Conservation (phyloP, 2,113 vertebrate genomes). For the Tetrax tetrax region DNA sequence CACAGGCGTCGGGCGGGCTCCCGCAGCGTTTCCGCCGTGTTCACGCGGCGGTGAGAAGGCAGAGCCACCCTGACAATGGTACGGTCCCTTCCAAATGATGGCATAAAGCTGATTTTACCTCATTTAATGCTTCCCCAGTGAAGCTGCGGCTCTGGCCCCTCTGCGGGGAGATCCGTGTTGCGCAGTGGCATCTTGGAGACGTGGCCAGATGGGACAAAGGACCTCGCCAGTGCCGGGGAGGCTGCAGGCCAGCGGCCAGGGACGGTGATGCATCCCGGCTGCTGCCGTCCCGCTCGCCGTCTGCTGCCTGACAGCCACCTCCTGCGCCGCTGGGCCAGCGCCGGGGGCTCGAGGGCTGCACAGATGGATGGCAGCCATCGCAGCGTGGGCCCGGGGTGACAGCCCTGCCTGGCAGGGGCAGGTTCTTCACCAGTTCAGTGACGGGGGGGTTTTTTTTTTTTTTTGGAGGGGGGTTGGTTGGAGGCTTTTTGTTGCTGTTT, state of each 20-base stretch:
- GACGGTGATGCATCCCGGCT: neutral
- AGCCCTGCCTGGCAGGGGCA: neutral
- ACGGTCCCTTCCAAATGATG: neutral
- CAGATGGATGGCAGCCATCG: neutral
- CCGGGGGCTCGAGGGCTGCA: neutral
- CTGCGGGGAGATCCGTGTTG: neutral
- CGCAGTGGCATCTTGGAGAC: rapidly evolving
- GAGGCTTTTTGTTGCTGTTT: neutral
- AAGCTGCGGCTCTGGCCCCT: neutral
- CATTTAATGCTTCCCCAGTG: rapidly evolving
- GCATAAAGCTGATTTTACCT: neutral
- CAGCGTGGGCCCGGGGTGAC: neutral
- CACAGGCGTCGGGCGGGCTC: rapidly evolving
- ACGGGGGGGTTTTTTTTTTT: neutral
- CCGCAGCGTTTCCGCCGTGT: rapidly evolving
- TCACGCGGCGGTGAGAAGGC: rapidly evolving
- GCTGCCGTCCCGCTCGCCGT: rapidly evolving
- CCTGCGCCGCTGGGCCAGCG: rapidly evolving
- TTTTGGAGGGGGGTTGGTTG: neutral
- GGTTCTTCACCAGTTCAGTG: neutral
- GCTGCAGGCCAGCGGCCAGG: neutral
- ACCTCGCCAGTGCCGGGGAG: neutral
- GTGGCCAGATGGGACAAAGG: rapidly evolving
- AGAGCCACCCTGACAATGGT: neutral
- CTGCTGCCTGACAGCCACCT: neutral